Evolutionary conservation across 2,888 invertebrate genomes (phyloP), one percentile per base, ranked within the genome.

Genomic region (Chesias legatella): DNA sequence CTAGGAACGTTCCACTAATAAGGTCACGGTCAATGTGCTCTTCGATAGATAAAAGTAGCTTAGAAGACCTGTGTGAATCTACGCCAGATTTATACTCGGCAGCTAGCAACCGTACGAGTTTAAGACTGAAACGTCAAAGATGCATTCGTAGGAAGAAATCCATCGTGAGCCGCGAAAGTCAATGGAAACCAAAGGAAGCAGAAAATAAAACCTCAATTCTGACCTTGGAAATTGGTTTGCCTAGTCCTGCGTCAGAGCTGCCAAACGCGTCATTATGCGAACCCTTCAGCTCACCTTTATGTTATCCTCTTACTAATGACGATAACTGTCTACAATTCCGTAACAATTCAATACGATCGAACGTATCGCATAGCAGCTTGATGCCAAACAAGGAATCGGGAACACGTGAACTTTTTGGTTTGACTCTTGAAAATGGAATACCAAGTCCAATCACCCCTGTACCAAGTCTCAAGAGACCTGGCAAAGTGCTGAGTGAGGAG

Each of bases 141-240:
- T 91, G 91, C 55, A 89, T 91, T 8, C 73, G 91, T 1, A 79
- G 90, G 47, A 88, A 90, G 53, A 89, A 88, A 48, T 85, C 83
- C 1, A 83, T 81, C 7, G 73, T 78, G 0, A 85, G 84, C 39
- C 83, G 79, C 20, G 84, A 85, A 33, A 85, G 81, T 43, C 58
- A 71, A 29, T 74, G 70, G 58, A 77, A 71, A 48, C 66, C 58
- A 8, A 74, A 68, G 48, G 64, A 59, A 38, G 31, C 34, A 6
- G 67, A 72, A 37, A 39, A 57, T 1, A 81, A 79, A 58, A 64
- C 65, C 1, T 73, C 81, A 6, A 67, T 81, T 9, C 65, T 82
- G 1, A 82, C 88, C 0, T 60, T 86, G 24, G 81, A 88, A 60
- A 78, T 83, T 50, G 85, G 79, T 7, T 71, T 89, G 42, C 88